Evolutionary conservation across 2,797 vertebrate species (phyloP).

Genomic region (Podarcis lilfordi): DNA sequence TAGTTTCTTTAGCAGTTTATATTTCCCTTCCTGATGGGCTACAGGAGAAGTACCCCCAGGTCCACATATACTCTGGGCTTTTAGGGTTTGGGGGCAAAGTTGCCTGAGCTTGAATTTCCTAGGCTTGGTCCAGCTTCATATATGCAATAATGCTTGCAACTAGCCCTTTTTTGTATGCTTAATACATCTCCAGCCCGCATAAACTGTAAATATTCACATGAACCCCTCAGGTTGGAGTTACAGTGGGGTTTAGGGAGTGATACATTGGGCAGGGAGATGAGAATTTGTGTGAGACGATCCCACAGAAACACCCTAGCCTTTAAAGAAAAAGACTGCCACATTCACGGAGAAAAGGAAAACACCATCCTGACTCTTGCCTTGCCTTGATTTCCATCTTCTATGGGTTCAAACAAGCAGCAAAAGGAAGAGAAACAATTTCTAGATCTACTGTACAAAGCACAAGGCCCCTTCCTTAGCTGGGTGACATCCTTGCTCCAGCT

Average conservation of each 20-base stretch:
- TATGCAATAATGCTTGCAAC: neutral
- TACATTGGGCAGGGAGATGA: neutral
- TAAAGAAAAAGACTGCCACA: neutral
- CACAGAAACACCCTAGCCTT: neutral
- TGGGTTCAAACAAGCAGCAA: neutral
- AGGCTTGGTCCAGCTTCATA: neutral
- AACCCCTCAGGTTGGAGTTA: neutral
- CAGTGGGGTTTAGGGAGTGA: neutral
- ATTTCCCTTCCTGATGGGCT: neutral
- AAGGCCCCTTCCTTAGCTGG: neutral
- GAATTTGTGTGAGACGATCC: neutral
- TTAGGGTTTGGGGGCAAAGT: neutral
- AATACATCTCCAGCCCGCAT: neutral
- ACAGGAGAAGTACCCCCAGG: neutral
- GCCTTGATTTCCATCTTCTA: neutral
- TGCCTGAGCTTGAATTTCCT: neutral
- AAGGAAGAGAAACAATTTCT: neutral
- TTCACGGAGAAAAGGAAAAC: neutral
- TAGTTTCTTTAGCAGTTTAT: neutral
- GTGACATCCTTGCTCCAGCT: neutral
- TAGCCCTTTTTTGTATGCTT: neutral
- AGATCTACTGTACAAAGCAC: neutral
- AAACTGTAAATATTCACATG: neutral
- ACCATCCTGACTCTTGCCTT: neutral
- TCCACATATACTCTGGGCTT: neutral